These are phyloP conservation scores for Percopsis omiscomaycus DNA, from an alignment of 2,797 vertebrate genomes.

Conservation along the genomic window DNA sequence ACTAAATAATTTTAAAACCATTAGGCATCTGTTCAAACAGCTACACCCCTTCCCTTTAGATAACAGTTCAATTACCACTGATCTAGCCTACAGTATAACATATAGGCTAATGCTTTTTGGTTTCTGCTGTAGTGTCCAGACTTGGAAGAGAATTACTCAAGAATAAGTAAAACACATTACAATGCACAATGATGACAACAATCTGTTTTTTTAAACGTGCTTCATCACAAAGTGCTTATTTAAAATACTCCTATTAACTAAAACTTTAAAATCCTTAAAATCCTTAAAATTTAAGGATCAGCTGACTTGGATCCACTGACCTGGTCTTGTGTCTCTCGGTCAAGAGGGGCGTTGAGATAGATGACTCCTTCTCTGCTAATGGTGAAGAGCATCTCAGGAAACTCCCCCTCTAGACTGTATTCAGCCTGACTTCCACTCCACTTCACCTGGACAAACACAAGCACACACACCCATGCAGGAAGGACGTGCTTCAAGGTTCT, in stretches of 20 bases:
- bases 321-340: constrained; percentile 84
- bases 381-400: constrained; percentile 78
- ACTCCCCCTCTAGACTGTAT: constrained; percentile 79
- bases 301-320: constrained; percentile 49
- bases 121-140: too few relatives aligned
- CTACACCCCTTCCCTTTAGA: too few relatives aligned
- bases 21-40: too few relatives aligned
- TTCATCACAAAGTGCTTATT: too few relatives aligned
- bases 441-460: constrained; percentile 68
- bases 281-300: too few relatives aligned
- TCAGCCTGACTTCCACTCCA: constrained; percentile 78
- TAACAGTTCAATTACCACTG: too few relatives aligned
- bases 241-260: too few relatives aligned
- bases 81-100: too few relatives aligned
- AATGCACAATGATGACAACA: too few relatives aligned
- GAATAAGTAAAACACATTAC: neutral
- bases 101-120: too few relatives aligned
- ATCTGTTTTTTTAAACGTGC: too few relatives aligned
- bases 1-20: neutral
- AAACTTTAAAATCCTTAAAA: too few relatives aligned
- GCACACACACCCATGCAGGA: constrained; percentile 10
- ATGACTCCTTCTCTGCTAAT: constrained; percentile 77
- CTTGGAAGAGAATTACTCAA: neutral
- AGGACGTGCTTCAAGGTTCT: neutral
- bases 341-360: constrained; percentile 77